Evolutionary conservation across 2,797 vertebrate genomes (phyloP).

Genomic region (Hemitrygon akajei): DNA sequence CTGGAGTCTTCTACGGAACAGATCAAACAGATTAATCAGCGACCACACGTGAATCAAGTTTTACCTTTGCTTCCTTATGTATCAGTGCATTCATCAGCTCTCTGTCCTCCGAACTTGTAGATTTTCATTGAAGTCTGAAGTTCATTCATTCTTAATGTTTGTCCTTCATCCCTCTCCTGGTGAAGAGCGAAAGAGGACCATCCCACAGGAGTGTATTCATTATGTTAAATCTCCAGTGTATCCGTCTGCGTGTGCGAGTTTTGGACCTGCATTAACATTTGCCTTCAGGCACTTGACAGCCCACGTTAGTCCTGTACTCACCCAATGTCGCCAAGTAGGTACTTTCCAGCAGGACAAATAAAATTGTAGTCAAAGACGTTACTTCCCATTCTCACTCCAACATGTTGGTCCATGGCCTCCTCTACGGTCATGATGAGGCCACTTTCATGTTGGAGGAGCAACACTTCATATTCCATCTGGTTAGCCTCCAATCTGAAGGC

Average conservation of each 20-base stretch:
- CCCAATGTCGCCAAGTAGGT: not conserved
- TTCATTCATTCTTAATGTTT: not conserved
- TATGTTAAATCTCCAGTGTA: not conserved
- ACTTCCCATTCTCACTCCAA: too few relatives aligned
- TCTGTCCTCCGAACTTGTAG: not conserved
- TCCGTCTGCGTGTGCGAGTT: not conserved
- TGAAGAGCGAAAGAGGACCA: not conserved
- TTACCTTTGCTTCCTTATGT: not conserved
- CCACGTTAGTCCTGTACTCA: not conserved
- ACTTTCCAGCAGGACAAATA: not conserved
- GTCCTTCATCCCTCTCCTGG: not conserved
- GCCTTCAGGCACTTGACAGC: not conserved
- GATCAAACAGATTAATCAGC: slow-evolving; percentile 32
- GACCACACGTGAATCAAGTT: slow-evolving; percentile 5
- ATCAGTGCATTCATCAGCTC: too few relatives aligned
- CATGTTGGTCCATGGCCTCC: too few relatives aligned
- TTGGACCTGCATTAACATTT: not conserved
- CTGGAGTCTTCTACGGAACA: not conserved
- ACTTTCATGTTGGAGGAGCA: too few relatives aligned
- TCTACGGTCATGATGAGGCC: too few relatives aligned
- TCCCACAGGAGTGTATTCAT: not conserved
- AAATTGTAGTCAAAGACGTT: not conserved
- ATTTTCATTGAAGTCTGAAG: not conserved
- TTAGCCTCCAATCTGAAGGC: too few relatives aligned
- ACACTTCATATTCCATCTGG: too few relatives aligned